Evolutionary conservation across 2,797 vertebrate genomes (phyloP), one percentile per base, ranked within the genome.

Genomic region (Hephaestus fuliginosus): DNA sequence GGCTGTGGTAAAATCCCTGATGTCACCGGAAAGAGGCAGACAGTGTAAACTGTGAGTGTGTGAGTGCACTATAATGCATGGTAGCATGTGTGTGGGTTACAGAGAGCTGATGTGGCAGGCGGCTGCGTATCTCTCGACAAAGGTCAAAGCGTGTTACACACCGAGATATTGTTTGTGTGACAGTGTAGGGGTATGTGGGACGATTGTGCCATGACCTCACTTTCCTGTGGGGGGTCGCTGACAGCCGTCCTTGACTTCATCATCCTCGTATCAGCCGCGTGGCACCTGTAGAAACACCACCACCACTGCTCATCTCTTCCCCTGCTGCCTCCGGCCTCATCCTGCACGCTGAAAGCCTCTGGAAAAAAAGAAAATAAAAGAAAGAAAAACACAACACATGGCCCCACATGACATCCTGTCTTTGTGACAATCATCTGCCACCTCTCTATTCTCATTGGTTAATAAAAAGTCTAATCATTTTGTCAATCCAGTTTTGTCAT

Each of bases 181-280:
- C 64, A 46, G 49, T 8, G 41, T 2, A 53, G 66, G 51, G 43
- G 56, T 8, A 1, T 60, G 81, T 76, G 72, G 48, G 63, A 39
- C 11, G 13, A 55, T 43, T 0, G 17, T 82, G 71, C 80, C 80
- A 53, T 90, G 90, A 90, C 88, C 81, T 90, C 83, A 86, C 39
- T 15, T 73, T 90, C 86, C 84, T 86, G 74, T 0, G 25, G 43
- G 63, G 67, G 71, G 49, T 49, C 30, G 77, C 69, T 77, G 81
- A 81, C 85, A 75, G 71, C 69, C 33, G 53, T n/a, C 60, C 57
- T 74, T 71, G 70, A 74, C 74, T 65, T 69, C 74, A 70, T 75
- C 51, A 25, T 72, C 58, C 43, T 36, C 28, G 1, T 88, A 90
- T 91, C 86, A 70, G 70, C 18, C 5, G 18, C 0, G 33, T 36